phyloP scores from a whole-genome alignment of 2,113 vertebrate species.

The Choloepus hoffmanni region DNA sequence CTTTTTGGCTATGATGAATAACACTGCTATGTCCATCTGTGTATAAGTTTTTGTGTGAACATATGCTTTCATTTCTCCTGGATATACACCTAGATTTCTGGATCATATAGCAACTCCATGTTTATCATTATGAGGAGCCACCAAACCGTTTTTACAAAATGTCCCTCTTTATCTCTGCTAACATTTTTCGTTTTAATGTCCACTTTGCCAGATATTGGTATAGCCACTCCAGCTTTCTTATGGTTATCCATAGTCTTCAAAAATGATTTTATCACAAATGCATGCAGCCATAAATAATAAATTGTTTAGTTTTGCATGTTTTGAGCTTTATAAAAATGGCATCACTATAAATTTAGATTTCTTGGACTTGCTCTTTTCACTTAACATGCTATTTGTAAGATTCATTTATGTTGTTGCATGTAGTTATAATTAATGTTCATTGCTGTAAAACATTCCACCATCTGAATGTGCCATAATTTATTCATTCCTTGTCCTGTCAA shows the following conservation, averaged over 20 bases:
- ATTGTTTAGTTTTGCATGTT: neutral
- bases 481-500: neutral
- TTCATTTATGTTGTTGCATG: neutral
- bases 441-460: neutral
- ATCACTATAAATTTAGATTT: neutral
- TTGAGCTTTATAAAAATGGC: neutral
- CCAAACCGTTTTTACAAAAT: neutral
- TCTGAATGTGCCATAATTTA: neutral
- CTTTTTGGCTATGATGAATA: neutral
- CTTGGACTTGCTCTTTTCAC: neutral
- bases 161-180: neutral
- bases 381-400: neutral
- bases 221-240: constrained; percentile 4
- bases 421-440: neutral
- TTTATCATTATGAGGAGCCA: neutral
- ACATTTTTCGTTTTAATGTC: neutral
- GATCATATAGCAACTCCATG: neutral
- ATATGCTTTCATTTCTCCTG: neutral
- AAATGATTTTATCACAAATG: constrained; percentile 1
- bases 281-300: neutral
- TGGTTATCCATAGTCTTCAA: neutral
- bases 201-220: neutral
- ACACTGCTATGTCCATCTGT: no score
- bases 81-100: no score
- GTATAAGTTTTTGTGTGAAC: neutral